Conservation (phyloP, 2,113 vertebrate species). For the Hyaena hyaena region DNA sequence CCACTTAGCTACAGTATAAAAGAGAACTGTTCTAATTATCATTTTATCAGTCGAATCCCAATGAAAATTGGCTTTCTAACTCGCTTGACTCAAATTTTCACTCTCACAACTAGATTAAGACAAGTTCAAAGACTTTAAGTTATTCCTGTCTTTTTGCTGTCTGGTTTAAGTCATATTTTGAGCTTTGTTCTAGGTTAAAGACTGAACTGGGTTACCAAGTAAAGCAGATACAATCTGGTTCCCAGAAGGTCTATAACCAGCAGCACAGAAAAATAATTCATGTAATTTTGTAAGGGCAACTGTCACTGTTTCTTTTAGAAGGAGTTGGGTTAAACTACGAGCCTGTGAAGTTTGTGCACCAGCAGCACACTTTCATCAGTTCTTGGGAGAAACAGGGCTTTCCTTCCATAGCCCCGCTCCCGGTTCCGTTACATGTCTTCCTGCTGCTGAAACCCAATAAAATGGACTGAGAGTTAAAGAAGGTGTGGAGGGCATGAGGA, state of each 20-base stretch:
- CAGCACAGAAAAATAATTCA: conserved; percentile 34
- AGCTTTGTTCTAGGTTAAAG: conserved; percentile 63
- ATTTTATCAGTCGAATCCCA: conserved; percentile 61
- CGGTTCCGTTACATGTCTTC: neutral
- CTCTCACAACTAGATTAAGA: conserved; percentile 48
- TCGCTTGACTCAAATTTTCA: conserved; percentile 56
- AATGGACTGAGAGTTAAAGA: neutral
- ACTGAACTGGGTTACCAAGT: conserved; percentile 45
- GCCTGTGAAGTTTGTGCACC: neutral
- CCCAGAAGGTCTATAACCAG: neutral
- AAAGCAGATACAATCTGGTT: conserved; percentile 3
- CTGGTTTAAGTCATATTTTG: conserved; percentile 54
- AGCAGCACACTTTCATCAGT: neutral
- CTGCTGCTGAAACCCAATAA: neutral
- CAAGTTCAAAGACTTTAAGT: conserved; percentile 58
- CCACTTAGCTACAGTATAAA: conserved; percentile 46
- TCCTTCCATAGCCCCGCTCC: neutral
- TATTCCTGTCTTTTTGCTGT: conserved; percentile 51
- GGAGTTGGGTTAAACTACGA: neutral
- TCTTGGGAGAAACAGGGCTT: neutral
- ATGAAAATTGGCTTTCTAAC: conserved; percentile 56
- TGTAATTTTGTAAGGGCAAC: conserved; percentile 1
- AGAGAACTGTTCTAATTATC: conserved; percentile 6
- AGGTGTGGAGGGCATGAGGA: neutral
- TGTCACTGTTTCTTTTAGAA: neutral